These are phyloP conservation scores for Leucophenga maculata DNA, from an alignment of 2,888 invertebrate genomes.

Conservation along the genomic window DNA sequence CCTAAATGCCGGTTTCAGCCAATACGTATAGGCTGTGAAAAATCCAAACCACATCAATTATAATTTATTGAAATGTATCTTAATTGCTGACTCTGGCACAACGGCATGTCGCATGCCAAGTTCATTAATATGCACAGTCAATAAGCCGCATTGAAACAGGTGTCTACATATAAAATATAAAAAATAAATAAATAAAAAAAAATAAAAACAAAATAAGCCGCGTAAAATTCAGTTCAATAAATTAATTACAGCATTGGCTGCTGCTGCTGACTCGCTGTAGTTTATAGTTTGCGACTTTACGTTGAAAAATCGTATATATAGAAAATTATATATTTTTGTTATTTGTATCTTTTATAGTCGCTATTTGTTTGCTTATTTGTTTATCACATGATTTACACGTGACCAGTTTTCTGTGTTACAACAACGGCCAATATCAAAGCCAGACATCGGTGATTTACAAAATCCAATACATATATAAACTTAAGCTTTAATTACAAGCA, in stretches of 20 bases:
- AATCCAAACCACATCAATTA: background rate
- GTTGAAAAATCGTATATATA: constrained; percentile 1
- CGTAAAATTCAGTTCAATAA: constrained; percentile 2
- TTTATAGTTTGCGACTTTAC: background rate
- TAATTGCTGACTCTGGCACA: background rate
- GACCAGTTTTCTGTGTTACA: background rate
- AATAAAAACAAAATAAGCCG: background rate
- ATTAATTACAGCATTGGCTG: background rate
- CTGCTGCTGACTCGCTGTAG: background rate
- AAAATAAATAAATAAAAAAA: background rate
- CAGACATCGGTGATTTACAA: constrained; percentile 3
- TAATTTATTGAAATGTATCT: background rate
- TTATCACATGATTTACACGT: constrained; percentile 1
- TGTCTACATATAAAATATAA: constrained; percentile 12
- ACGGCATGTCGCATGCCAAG: background rate
- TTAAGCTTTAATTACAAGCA: background rate
- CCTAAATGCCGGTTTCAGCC: background rate
- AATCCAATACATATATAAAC: constrained; percentile 3
- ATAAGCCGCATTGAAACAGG: background rate
- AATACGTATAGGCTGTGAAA: background rate
- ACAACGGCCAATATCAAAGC: background rate
- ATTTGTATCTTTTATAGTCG: background rate
- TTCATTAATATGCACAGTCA: constrained; percentile 18
- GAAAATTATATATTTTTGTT: constrained; percentile 10
- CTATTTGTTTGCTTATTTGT: constrained; percentile 4